Evolutionary conservation across 2,888 invertebrate species (phyloP).

Genomic region (Lycia hirtaria): DNA sequence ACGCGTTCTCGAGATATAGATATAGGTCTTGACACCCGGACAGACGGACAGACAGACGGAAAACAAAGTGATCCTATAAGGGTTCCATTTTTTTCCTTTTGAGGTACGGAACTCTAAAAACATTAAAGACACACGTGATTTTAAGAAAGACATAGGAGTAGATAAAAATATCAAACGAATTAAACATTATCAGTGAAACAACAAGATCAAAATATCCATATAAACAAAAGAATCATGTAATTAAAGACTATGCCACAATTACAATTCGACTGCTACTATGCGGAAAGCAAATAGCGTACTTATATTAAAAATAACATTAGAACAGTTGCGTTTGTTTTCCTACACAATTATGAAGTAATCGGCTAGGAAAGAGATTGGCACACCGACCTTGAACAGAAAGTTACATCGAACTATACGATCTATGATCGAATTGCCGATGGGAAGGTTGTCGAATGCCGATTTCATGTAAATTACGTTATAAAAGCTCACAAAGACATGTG

Average conservation of each 20-base stretch:
- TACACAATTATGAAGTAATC: slow-evolving; percentile 29
- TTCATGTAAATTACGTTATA: background rate
- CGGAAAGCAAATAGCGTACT: background rate
- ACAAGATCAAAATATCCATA: too few species aligned
- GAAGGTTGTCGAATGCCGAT: slow-evolving; percentile 2
- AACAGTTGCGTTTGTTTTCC: slow-evolving; percentile 22
- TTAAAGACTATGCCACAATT: slow-evolving; percentile 11
- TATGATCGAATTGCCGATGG: slow-evolving; percentile 19
- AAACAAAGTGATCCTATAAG: too few species aligned
- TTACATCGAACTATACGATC: slow-evolving; percentile 35
- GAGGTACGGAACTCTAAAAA: too few species aligned
- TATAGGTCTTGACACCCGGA: too few species aligned
- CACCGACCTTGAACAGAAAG: slow-evolving; percentile 35
- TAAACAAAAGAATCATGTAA: background rate
- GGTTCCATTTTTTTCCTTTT: too few species aligned
- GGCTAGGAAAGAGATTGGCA: slow-evolving; percentile 35
- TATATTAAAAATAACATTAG: slow-evolving; percentile 7
- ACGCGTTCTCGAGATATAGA: too few species aligned
- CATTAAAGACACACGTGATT: too few species aligned
- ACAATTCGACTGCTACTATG: background rate
- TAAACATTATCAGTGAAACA: too few species aligned
- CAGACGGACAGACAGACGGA: too few species aligned
- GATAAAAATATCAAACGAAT: too few species aligned
- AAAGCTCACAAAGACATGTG: background rate
- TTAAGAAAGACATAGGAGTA: too few species aligned